Percentiles rank a stretch among this genome's conserved stretches.
Evolutionary conservation across 2,113 vertebrate species (phyloP).

Genomic region (Neopipo cinnamomea): DNA sequence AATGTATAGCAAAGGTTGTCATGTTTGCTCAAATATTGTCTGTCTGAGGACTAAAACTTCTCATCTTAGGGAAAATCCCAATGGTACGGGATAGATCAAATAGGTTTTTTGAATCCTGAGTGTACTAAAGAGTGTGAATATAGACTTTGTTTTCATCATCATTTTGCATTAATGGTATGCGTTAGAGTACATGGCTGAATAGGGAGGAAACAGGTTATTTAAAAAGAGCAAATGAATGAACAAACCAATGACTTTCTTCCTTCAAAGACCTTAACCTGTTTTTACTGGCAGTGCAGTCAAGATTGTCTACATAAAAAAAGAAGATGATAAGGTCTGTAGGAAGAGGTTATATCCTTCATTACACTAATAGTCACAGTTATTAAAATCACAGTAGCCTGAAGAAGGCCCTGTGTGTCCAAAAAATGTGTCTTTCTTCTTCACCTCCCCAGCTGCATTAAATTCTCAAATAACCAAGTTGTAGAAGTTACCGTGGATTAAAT

Average conservation of each 20-base stretch:
- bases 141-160: background rate
- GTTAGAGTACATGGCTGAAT: background rate
- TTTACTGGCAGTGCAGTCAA: background rate
- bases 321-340: background rate
- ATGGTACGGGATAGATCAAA: background rate
- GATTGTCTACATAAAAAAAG: background rate
- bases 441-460: background rate
- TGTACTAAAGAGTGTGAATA: background rate
- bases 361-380: background rate
- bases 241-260: background rate
- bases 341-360: background rate
- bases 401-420: background rate
- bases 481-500: background rate
- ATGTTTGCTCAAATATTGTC: background rate
- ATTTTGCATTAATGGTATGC: background rate
- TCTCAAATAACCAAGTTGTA: background rate
- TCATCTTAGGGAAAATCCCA: background rate
- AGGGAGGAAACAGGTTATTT: background rate
- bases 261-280: background rate
- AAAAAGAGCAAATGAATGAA: background rate
- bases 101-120: background rate
- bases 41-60: background rate
- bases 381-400: background rate
- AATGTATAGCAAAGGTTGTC: background rate
- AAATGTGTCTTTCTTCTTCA: rapidly evolving